Percentiles rank a stretch among this genome's conserved stretches.
Evolutionary conservation across 1,140 invertebrate genomes (phyloP).

Genomic region (Pollicipes pollicipes): DNA sequence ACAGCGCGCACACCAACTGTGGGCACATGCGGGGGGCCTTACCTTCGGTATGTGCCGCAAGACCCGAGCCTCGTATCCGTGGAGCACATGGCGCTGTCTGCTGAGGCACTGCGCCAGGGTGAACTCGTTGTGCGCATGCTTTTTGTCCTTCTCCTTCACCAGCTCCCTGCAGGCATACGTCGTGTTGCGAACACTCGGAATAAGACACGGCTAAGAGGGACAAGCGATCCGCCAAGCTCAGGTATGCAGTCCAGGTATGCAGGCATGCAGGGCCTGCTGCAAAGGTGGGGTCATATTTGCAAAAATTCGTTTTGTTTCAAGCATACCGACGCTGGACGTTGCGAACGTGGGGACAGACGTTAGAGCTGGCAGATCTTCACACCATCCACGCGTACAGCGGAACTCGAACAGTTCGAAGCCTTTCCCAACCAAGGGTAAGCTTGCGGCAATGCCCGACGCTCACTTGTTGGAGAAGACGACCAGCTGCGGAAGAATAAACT

Average conservation of each 20-base stretch:
- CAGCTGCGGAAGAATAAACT: conserved; percentile 58
- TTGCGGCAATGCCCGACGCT: conserved; percentile 19
- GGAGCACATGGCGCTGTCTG: conserved; percentile 50
- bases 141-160: conserved; percentile 30
- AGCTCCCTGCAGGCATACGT: conserved; percentile 13
- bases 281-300: too few relatives aligned
- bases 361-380: too few relatives aligned
- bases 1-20: conserved; percentile 50
- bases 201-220: too few relatives aligned
- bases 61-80: conserved; percentile 58
- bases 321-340: too few relatives aligned
- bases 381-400: too few relatives aligned
- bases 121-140: conserved; percentile 34
- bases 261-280: too few relatives aligned
- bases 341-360: too few relatives aligned
- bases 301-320: too few relatives aligned
- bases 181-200: too few relatives aligned
- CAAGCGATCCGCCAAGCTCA: too few relatives aligned
- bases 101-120: conserved; percentile 48
- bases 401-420: conserved; percentile 5
- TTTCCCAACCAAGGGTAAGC: neutral
- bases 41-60: conserved; percentile 65
- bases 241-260: too few relatives aligned
- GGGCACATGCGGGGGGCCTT: conserved; percentile 22
- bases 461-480: conserved; percentile 49